Base-by-base conservation (phyloP, 2,797 vertebrate genomes). In the Rhabdomys pumilio region DNA sequence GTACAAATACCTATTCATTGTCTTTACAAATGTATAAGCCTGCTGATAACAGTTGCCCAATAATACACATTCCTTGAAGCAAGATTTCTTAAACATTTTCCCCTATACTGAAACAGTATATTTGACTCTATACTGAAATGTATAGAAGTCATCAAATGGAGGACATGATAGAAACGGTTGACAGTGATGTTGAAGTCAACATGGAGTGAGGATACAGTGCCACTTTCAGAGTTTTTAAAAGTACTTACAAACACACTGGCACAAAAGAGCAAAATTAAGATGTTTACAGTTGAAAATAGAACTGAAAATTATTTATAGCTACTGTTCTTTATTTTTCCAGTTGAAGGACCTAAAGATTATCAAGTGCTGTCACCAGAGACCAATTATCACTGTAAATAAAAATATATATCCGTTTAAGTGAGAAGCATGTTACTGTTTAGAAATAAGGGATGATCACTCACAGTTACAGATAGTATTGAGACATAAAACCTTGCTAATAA, bases 271-370 rank as follows among this genome's bases (percentile, higher is more conserved):
- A 26, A 73, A 50, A 24, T 3, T 57, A 85, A 87, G 38, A 86
- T 15, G 4, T 83, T 85, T 92, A 24, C 6, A 89, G n/a, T 29
- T 59, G n/a, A 15, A n/a, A 82, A 88, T 86, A 9, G 59, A 6
- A 11, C 69, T 96, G 53, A 50, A 81, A 90, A 89, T 91, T 91
- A 50, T 91, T 73, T 89, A 41, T 79, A 85, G 13, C 81, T 89
- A 93, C 4, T 9, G 61, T 50, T 15, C 6, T 34, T 13, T 93
- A 3, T 59, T 93, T 96, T 91, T 57, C 34, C 8, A 81, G 13
- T 67, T 75, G 19, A 93, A 88, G 77, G 85, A 92, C 80, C 15
- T 73, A 65, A 72, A 93, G 8, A 84, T 84, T 91, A 79, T 91
- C 4, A 91, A 81, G 80, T 90, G 4, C 44, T 3, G 81, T 92